Conservation (phyloP, 1,140 invertebrate species). For the Pachyrhynchus sulphureomaculatus region DNA sequence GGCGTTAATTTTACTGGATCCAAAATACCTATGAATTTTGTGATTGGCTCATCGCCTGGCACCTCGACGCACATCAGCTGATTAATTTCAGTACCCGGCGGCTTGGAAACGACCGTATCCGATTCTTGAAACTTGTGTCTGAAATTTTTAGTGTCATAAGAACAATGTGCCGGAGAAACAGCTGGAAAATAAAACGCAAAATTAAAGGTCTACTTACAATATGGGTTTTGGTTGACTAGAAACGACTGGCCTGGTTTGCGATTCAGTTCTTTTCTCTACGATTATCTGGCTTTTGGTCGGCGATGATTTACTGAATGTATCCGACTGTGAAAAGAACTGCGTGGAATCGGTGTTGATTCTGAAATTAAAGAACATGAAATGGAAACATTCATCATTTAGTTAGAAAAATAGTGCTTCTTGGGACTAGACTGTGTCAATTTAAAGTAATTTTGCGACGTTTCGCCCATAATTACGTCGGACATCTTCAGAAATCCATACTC, state of each 20-base stretch:
- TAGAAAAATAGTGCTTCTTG: no score
- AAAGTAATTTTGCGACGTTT: no score
- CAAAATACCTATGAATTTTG: constrained; percentile 46
- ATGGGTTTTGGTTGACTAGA: constrained; percentile 6
- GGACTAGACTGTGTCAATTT: no score
- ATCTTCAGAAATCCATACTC: no score
- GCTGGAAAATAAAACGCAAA: not conserved
- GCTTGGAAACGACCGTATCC: constrained; percentile 22
- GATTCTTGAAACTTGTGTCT: constrained; percentile 6
- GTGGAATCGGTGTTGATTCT: not conserved
- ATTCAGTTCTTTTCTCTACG: constrained; percentile 60
- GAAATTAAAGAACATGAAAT: no score
- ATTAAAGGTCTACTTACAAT: not conserved
- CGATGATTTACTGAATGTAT: constrained; percentile 71
- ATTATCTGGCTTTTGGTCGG: constrained; percentile 80
- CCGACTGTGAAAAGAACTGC: constrained; percentile 7
- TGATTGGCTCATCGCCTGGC: constrained; percentile 48
- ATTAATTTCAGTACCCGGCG: constrained; percentile 47
- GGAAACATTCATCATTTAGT: no score
- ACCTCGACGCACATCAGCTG: constrained; percentile 49
- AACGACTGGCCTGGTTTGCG: constrained; percentile 9
- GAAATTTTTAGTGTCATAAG: not conserved
- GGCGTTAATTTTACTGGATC: constrained; percentile 44
- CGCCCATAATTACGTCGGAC: no score
- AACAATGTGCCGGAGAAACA: no score